Base-by-base conservation (phyloP, 2,888 invertebrate genomes). In the Orthosia gothica region DNA sequence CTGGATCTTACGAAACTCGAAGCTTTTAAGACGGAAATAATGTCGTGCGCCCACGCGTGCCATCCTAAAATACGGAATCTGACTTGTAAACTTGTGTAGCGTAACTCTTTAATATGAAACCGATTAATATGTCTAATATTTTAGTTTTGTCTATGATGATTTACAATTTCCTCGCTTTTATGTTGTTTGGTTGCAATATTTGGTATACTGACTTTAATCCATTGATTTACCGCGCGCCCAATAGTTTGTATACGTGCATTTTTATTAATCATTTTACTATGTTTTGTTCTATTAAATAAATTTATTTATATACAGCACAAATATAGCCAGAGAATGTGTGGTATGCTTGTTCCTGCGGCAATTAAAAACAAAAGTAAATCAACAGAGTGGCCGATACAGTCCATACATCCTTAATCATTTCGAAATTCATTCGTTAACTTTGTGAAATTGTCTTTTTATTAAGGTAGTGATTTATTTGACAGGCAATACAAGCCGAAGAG, bases 381-480 rank as follows among this genome's bases (percentile, higher is more conserved):
- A 81, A 70, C 67, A 74, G 68, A 70, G 71, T 82, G 74, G 69
- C 74, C 73, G 71, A 76, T 76, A 79, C 70, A 82, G 85, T 86
- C 80, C 83, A 87, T 92, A 89, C 81, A 83, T 88, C 91, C 89
- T 93, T 93, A 92, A 94, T 94, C 92, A 91, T 93, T 93, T 91
- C 89, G 88, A 90, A 93, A 93, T 94, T 92, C 93, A 93, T 92
- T 91, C 91, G 90, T 90, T 90, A 91, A 92, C 90, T 91, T 92
- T 91, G 90, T 91, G 88, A 92, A 91, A 92, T 92, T 92, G 93
- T 94, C 91, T 92, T 93, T 93, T 94, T 95, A 94, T 94, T 92
- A 93, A 91, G 89, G 88, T 87, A 89, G 92, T 95, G 95, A 95
- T 96, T 96, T 96, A 96, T 96, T 89, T 92, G 93, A 94, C 94